A percentile compares a stretch with the other conserved stretches of the same genome.
phyloP scores from a whole-genome alignment of 1,140 invertebrate genomes.

The Apocrypta bakeri region DNA sequence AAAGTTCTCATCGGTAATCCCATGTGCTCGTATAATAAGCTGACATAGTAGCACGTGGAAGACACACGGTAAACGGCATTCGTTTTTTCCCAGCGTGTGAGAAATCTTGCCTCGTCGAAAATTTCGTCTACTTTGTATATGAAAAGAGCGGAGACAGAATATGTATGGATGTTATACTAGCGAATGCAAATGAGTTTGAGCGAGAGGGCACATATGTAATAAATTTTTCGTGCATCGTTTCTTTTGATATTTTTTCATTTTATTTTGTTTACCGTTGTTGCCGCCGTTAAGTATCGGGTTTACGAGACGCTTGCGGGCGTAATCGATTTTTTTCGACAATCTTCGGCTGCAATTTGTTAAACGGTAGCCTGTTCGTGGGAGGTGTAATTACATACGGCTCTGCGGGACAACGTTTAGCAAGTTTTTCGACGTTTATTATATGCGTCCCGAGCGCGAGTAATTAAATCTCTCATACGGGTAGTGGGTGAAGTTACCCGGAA shows the following conservation, averaged over 20 bases:
- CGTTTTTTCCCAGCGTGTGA: not conserved
- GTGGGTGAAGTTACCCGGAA: too few relatives aligned
- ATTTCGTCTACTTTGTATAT: slow-evolving; percentile 41
- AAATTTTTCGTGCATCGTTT: slow-evolving; percentile 37
- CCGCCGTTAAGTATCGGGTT: slow-evolving; percentile 34
- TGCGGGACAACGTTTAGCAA: not conserved
- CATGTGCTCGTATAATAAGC: not conserved
- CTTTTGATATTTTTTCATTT: not conserved
- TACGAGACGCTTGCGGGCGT: slow-evolving; percentile 35
- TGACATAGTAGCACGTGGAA: too few relatives aligned
- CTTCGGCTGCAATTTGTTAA: slow-evolving; percentile 34
- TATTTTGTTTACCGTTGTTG: slow-evolving; percentile 42
- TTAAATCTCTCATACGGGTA: not conserved
- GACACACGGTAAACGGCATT: not conserved
- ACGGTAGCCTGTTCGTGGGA: slow-evolving; percentile 13
- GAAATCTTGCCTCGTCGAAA: slow-evolving; percentile 26
- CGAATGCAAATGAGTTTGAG: slow-evolving; percentile 46
- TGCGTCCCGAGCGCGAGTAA: too few relatives aligned
- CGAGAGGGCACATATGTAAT: slow-evolving; percentile 9
- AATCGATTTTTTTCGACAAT: slow-evolving; percentile 50
- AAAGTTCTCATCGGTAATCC: slow-evolving; percentile 11
- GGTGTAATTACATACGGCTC: not conserved
- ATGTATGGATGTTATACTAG: not conserved
- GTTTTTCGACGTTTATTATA: not conserved
- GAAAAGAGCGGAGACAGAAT: slow-evolving; percentile 33